Conservation (phyloP, 37 sponge, comb jelly and placozoan genomes). For the Agelas oroides region DNA sequence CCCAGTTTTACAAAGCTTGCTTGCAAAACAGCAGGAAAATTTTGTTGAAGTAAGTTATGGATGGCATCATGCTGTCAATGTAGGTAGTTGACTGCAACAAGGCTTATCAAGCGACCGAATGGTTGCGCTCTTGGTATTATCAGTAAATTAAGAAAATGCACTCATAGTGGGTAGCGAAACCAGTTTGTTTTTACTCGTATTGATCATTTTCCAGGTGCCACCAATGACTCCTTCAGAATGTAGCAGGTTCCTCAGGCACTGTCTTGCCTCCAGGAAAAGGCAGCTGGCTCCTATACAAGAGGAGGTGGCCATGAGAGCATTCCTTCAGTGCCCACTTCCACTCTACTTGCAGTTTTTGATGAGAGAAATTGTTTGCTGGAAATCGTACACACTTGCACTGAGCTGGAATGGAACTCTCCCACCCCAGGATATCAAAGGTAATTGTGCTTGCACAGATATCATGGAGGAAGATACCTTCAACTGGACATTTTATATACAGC, state of each 20-base stretch:
- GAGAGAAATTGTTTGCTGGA: constrained; percentile 33
- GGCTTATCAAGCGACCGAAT: background rate
- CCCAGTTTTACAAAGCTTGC: constrained; percentile 57
- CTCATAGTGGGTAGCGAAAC: background rate
- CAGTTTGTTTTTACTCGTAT: background rate
- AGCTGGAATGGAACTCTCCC: background rate
- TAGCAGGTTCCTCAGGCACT: constrained; percentile 41
- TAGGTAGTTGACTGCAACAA: no score
- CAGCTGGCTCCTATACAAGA: constrained; percentile 52
- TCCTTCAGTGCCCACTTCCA: constrained; percentile 51
- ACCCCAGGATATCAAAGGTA: background rate
- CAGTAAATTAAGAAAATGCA: no score
- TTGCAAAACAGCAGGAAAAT: constrained; percentile 9
- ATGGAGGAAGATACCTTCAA: background rate
- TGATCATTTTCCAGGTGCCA: constrained; percentile 44
- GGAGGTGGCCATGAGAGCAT: constrained; percentile 11
- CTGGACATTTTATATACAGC: no score
- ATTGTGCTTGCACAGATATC: background rate
- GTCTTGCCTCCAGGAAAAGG: constrained; percentile 23
- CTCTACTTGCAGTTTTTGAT: constrained; percentile 56
- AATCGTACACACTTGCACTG: constrained; percentile 23
- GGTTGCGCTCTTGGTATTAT: background rate
- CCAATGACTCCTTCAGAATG: constrained; percentile 29
- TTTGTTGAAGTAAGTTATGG: constrained; percentile 44
- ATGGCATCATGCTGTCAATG: no score